Evolutionary conservation across 2,113 vertebrate species (phyloP).

Genomic region (Hiodon alosoides): DNA sequence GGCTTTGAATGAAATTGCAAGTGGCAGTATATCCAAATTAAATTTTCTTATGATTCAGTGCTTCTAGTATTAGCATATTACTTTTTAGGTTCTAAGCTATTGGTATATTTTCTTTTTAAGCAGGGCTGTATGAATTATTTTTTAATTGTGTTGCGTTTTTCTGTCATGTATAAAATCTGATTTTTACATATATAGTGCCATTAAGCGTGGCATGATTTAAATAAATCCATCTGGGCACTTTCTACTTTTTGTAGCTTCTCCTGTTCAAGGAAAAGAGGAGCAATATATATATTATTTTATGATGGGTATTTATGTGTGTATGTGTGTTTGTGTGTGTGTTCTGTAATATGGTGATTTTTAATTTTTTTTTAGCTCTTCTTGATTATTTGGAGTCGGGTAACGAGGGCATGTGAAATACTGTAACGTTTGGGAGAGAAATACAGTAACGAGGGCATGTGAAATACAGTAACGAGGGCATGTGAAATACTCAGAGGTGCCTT

Average conservation of each 20-base stretch:
- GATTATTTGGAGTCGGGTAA: constrained; percentile 35
- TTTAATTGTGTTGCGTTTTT: constrained; percentile 25
- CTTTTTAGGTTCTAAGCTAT: constrained; percentile 32
- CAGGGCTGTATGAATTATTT: constrained; percentile 37
- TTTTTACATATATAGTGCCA: constrained; percentile 37
- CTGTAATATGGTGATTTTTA: constrained; percentile 34
- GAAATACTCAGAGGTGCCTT: constrained; percentile 58
- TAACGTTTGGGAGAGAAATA: neutral
- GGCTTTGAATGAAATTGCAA: constrained; percentile 36
- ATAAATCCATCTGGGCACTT: constrained; percentile 29
- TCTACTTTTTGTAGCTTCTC: constrained; percentile 22
- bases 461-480: constrained; percentile 23
- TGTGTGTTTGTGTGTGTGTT: constrained; percentile 30
- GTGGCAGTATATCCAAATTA: constrained; percentile 9
- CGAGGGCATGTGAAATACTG: neutral
- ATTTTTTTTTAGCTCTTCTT: constrained; percentile 32
- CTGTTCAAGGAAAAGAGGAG: constrained; percentile 23
- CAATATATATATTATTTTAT: constrained; percentile 24
- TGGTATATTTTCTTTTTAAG: constrained; percentile 37
- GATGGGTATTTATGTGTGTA: constrained; percentile 34
- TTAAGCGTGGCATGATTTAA: constrained; percentile 27
- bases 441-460: constrained; percentile 18
- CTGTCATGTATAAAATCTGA: constrained; percentile 46
- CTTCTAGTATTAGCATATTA: constrained; percentile 31
- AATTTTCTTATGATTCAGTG: constrained; percentile 46